Percentiles rank a stretch among this genome's conserved stretches.
Evolutionary conservation across 2,113 vertebrate genomes (phyloP).

Genomic region (Anolis carolinensis): DNA sequence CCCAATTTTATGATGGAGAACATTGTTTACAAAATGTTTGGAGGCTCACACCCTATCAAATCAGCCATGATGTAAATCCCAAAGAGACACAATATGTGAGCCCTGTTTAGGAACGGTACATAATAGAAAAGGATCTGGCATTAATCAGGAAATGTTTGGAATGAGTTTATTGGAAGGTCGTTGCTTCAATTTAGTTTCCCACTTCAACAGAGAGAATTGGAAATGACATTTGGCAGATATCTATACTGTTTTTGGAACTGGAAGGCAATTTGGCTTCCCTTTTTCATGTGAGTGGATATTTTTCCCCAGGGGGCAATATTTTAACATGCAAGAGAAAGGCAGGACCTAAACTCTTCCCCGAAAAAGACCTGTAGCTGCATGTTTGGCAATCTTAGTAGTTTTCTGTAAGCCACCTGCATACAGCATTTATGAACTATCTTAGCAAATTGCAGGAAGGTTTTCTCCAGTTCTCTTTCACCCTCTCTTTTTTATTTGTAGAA

Average conservation of each 20-base stretch:
- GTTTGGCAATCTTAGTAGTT: conserved; percentile 53
- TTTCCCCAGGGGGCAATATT: conserved; percentile 54
- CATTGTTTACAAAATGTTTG: conserved; percentile 52
- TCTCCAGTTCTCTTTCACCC: conserved; percentile 49
- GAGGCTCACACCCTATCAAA: conserved; percentile 58
- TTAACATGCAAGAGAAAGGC: conserved; percentile 59
- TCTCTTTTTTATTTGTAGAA: conserved; percentile 37
- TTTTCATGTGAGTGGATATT: conserved; percentile 57
- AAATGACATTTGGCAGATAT: conserved; percentile 68
- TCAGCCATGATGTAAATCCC: conserved; percentile 52
- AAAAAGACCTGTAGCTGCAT: conserved; percentile 46
- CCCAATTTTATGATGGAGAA: conserved; percentile 43
- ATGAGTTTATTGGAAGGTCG: conserved; percentile 58
- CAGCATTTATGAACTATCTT: conserved; percentile 45
- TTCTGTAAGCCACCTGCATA: conserved; percentile 55
- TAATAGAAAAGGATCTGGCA: conserved; percentile 56
- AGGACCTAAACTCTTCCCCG: conserved; percentile 59
- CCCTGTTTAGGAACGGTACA: conserved; percentile 48
- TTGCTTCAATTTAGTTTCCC: conserved; percentile 63
- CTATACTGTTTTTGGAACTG: conserved; percentile 64
- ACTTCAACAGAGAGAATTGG: conserved; percentile 67
- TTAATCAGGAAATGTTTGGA: conserved; percentile 62
- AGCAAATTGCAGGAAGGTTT: conserved; percentile 46
- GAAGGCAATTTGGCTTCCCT: conserved; percentile 67
- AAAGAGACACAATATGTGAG: conserved; percentile 39